Evolutionary conservation across 1,140 invertebrate species (phyloP).

Genomic region (Papilio polytes): DNA sequence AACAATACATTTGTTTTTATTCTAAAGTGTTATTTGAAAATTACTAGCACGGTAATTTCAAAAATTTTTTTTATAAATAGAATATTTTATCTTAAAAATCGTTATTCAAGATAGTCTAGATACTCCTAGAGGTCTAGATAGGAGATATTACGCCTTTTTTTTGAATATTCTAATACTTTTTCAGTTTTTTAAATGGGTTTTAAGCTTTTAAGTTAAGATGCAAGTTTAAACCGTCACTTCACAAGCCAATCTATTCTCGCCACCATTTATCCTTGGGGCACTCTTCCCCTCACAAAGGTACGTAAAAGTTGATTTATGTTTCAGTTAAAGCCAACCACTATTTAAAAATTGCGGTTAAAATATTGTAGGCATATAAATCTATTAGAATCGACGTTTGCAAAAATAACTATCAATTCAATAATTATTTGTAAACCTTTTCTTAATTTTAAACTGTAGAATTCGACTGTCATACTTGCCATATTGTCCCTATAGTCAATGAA

Average conservation of each 20-base stretch:
- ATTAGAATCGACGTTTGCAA: not conserved
- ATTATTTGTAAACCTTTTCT: too few species aligned
- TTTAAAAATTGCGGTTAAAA: constrained; percentile 46
- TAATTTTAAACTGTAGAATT: too few species aligned
- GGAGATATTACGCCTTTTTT: not conserved
- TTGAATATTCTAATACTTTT: not conserved
- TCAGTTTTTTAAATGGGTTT: not conserved
- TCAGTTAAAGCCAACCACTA: constrained; percentile 50
- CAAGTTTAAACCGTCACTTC: constrained; percentile 29
- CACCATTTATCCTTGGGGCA: constrained; percentile 44
- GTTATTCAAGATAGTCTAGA: too few species aligned
- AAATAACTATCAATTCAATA: not conserved
- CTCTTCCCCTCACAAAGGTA: constrained; percentile 63
- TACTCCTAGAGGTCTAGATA: too few species aligned
- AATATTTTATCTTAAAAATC: too few species aligned
- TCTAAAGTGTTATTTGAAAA: not conserved
- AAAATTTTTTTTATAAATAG: too few species aligned
- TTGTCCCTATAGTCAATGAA: too few species aligned
- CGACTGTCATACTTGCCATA: too few species aligned
- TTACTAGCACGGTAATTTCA: too few species aligned
- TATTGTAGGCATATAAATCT: constrained; percentile 20
- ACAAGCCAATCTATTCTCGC: constrained; percentile 62
- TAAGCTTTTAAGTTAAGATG: not conserved
- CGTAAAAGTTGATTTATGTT: constrained; percentile 75
- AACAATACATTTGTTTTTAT: not conserved